Percentiles rank a stretch among this genome's conserved stretches.
Conservation (phyloP, 1,140 invertebrate species). For the Gonioctena quinquepunctata region DNA sequence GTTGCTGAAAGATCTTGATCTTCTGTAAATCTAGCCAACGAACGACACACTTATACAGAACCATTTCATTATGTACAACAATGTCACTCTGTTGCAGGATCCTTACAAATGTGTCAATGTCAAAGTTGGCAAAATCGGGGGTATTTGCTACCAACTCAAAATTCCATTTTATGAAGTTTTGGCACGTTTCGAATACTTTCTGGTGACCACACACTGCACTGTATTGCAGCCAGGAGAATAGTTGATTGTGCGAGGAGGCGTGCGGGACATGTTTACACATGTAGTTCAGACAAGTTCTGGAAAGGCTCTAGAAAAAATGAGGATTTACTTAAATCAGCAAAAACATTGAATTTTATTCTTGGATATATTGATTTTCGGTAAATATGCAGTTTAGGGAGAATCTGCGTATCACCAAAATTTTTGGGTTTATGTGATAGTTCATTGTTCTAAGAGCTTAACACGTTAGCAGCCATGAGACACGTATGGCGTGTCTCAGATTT, state of each 20-base stretch:
- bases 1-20: conserved; percentile 59
- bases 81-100: conserved; percentile 84
- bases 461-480: too few species aligned
- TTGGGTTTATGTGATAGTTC: too few species aligned
- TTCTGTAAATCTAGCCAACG: conserved; percentile 74
- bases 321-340: too few species aligned
- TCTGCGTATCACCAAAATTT: too few species aligned
- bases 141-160: conserved; percentile 80
- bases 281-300: conserved; percentile 80
- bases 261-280: conserved; percentile 87
- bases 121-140: conserved; percentile 81
- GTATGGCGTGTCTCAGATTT: too few species aligned
- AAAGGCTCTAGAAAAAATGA: conserved; percentile 69
- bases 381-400: too few species aligned
- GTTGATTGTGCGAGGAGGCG: conserved; percentile 75
- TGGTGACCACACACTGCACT: conserved; percentile 80
- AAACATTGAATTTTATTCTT: too few species aligned
- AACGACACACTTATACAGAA: conserved; percentile 77
- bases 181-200: conserved; percentile 74
- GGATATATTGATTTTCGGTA: too few species aligned
- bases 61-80: conserved; percentile 88
- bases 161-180: conserved; percentile 91
- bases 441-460: too few species aligned
- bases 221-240: conserved; percentile 91
- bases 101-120: conserved; percentile 76